phyloP scores from a whole-genome alignment of 2,113 vertebrate genomes.

The Murina feae region DNA sequence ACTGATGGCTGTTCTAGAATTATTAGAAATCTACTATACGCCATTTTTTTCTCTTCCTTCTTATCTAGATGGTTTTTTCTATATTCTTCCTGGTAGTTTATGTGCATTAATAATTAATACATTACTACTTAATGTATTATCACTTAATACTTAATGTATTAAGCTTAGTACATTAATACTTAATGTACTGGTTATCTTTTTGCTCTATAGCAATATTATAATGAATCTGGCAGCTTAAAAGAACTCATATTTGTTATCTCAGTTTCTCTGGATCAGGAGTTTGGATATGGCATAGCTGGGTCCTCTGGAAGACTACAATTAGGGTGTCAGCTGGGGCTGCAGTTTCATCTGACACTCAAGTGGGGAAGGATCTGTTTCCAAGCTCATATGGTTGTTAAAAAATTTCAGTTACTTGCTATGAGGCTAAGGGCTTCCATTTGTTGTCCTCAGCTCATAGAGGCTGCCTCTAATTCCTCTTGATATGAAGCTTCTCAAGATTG shows the following conservation, averaged over 20 bases:
- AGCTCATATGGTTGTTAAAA: not conserved
- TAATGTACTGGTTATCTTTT: not conserved
- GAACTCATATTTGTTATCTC: not conserved
- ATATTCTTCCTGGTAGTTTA: not conserved
- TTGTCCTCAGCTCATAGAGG: not conserved
- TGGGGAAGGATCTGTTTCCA: not conserved
- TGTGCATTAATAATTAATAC: not conserved
- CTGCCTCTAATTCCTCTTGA: not conserved
- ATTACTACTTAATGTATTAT: not conserved
- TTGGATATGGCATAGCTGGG: not conserved
- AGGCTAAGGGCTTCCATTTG: not conserved
- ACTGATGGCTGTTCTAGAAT: not conserved
- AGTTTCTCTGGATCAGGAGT: not conserved
- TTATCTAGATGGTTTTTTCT: not conserved
- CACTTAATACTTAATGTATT: not conserved
- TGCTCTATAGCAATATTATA: not conserved
- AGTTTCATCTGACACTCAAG: not conserved
- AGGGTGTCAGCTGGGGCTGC: not conserved
- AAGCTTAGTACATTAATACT: not conserved
- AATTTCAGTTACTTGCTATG: not conserved
- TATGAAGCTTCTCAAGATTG: not conserved
- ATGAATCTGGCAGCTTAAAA: not conserved
- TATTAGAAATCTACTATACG: not conserved
- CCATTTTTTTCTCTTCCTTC: not conserved
- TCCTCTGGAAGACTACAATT: not conserved